Percentiles rank a stretch among this genome's conserved stretches.
phyloP scores from a whole-genome alignment of 2,888 invertebrate genomes.

The Apoda limacodes region DNA sequence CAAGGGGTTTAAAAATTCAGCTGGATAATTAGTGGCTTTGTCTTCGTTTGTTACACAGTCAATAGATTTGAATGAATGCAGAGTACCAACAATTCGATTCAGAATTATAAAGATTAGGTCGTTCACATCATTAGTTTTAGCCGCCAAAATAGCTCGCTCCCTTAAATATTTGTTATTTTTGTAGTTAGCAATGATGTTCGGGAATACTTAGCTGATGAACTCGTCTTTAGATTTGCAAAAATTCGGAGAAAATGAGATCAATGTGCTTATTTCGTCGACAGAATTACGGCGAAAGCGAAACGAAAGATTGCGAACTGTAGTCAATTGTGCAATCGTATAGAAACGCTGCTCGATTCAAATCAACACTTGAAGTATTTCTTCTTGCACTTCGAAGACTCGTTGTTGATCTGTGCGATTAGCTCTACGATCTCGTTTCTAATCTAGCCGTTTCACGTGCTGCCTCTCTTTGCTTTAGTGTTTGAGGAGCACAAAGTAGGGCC shows the following conservation, averaged over 20 bases:
- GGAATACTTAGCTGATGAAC: not conserved
- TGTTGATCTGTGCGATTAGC: no score
- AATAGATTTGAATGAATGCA: slow-evolving; percentile 5
- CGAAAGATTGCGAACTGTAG: no score
- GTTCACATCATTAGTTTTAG: slow-evolving; percentile 7
- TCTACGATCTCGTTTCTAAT: no score
- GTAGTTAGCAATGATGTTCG: slow-evolving; percentile 7
- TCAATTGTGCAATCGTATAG: no score
- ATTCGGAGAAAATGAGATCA: not conserved
- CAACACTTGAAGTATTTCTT: no score
- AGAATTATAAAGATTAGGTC: slow-evolving; percentile 6
- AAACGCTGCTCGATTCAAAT: no score
- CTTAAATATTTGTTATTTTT: slow-evolving; percentile 7
- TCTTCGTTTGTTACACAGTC: no score
- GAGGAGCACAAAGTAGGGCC: no score
- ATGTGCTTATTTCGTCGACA: slow-evolving; percentile 1
- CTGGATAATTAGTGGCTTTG: no score
- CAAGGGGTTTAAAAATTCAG: slow-evolving; percentile 1
- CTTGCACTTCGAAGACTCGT: no score
- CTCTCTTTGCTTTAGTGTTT: no score
- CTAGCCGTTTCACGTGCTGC: no score
- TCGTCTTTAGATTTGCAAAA: slow-evolving; percentile 2
- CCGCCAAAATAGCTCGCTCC: slow-evolving; percentile 8
- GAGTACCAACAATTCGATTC: slow-evolving; percentile 1
- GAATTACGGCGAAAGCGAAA: not conserved